Base-by-base conservation (phyloP, 2,113 vertebrate species). In the Esox niger region DNA sequence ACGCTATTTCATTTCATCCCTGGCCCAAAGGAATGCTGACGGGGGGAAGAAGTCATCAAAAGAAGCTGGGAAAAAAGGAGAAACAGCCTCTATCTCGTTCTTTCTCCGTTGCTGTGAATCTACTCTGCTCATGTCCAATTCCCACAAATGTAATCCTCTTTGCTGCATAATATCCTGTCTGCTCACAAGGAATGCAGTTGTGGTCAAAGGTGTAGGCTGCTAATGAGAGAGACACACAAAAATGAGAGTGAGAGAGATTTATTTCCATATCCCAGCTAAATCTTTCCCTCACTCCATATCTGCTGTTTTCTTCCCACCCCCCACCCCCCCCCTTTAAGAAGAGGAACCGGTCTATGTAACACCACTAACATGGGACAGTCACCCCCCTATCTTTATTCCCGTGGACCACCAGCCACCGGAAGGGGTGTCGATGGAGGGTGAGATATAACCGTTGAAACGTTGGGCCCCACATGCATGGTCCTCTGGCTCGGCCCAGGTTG, bases 341-440 rank as follows among this genome's bases (percentile, higher is more conserved):
- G 94, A 93, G 54, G 86, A 91, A 26, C 88, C 75, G 81, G 86
- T 80, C 56, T 86, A 88, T 87, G 79, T 91, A 86, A 84, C 85
- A 78, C 88, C 84, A 77, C 84, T 84, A 81, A 81, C 86, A 83
- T 93, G 91, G 91, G 90, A 83, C 87, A 87, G 88, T 86, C 90
- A 88, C 80, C 89, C 90, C 64, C 86, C 91, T 84, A 46, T 92
- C 8, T 93, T 88, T 84, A 84, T 29, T 64, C 84, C 90, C n/a
- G 70, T 68, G 91, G 93, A 93, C 74, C 92, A 79, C 79, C 90
- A 75, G 68, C 86, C 90, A 59, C 82, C 90, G 4, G 35, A 10
- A 52, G 89, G 83, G 84, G 72, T 75, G 55, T 90, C 84, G 76
- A 83, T 78, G 64, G 89, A 92, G 93, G 93, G 91, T 95, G 94